Evolutionary conservation across 2,888 invertebrate genomes (phyloP), one percentile per base, ranked within the genome.

Genomic region (Trypoxylon attenuatum): DNA sequence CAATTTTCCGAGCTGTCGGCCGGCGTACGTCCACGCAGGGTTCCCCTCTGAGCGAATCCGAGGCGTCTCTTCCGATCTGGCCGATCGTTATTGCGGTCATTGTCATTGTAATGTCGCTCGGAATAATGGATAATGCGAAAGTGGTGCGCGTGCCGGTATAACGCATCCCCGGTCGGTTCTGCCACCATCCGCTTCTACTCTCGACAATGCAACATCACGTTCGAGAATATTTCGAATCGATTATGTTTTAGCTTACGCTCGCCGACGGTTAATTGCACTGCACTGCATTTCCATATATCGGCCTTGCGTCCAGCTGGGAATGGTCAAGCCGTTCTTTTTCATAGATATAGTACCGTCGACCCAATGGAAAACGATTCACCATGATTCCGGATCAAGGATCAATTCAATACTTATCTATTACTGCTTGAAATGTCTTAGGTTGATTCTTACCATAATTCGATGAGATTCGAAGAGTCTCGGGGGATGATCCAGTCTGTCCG

Each of bases 1-100:
- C 86, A 85, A 86, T 86, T 86, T 86, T 86, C 85, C 85, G 79
- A 85, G 82, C 86, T 79, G 84, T 80, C 86, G 81, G 72, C 69
- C 77, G 69, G 70, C 76, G 73, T 73, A 71, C 67, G 69, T 66
- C 70, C 66, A 57, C 64, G 66, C 67, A 68, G 65, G 55, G 65
- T 33, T 51, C 50, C 61, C 43, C 69, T 61, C 59, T 42, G 38
- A 33, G 56, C 46, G 52, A 33, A 60, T 39, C 73, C 71, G 71
- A 39, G 66, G 53, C 62, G 50, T 70, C 58, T 53, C 60, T 70
- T 63, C 71, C 71, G 73, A 70, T 73, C 69, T 63, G 53, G 57
- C 61, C 75, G 74, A 80, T 81, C 79, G 81, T 82, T 82, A 79
- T 80, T 82, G 83, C 79, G 82, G 83, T 83, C 83, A 84, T 84